Evolutionary conservation across 2,113 vertebrate species (phyloP), one percentile per base, ranked within the genome.

Genomic region (Deroptyus accipitrinus): DNA sequence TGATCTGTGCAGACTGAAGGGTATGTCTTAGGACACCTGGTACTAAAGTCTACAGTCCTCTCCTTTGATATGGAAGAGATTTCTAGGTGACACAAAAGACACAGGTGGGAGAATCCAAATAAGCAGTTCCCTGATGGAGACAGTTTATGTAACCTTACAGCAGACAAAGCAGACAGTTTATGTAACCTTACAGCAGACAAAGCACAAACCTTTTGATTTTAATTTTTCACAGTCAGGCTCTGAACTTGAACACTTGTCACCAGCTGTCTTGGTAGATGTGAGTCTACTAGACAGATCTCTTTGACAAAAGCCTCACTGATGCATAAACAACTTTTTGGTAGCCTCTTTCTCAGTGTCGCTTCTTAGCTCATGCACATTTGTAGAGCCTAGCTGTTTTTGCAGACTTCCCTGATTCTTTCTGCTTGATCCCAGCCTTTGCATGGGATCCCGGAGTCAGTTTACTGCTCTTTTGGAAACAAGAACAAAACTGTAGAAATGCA

Each of bases 381-480:
- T 24, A 72, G 16, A 41, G 5, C 61, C 41, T 87, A 28, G 9
- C 13, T 35, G 19, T 30, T 83, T 83, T 90, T 88, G 52, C 42
- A 89, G 95, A 79, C n/a, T 37, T 94, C 59, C 46, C 75, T 73
- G 52, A 27, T 90, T 84, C 72, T 70, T 94, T 96, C 84, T 94
- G 63, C 73, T 95, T 92, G 35, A 64, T 67, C 51, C 48, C 19
- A 82, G 68, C 66, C 79, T 95, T 69, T 83, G 64, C 67, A 94
- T 82, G 62, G 37, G 46, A 72, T 44, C 44, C 64, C 81, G 39
- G 41, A 80, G 49, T 75, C 37, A 94, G 23, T 48, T 85, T 86
- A 16, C 30, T 94, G 35, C 48, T 91, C 18, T 7, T 93, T 62
- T 92, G n/a, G 46, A 86, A 86, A 31, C 44, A 62, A 77, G 72